Base-by-base conservation (phyloP, 1,140 invertebrate genomes). In the Penaeus vannamei region DNA sequence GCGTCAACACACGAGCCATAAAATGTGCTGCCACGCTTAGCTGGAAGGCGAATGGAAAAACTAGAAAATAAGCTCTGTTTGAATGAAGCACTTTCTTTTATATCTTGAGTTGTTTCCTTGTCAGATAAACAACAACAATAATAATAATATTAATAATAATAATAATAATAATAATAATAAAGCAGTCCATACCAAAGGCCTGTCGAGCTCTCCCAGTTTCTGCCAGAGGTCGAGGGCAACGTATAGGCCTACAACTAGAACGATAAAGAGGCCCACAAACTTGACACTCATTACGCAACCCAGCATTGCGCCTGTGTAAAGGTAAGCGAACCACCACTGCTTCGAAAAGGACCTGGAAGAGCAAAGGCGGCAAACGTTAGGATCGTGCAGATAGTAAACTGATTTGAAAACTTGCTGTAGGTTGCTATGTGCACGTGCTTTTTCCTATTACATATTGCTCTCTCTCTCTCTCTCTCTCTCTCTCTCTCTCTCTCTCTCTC, bases 231-330 rank as follows among this genome's bases (percentile, higher is more conserved):
- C 93, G n/a, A 83, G 72, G 26, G 92, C 91, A 42, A 93, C 94
- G 64, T 92, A 92, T 23, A 93, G 88, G 36, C 94, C 94, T 87
- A 93, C 93, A 69, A 93, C 91, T 61, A 93, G 77, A 32, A 94
- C 92, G 46, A 94, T 93, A 92, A 94, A 94, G 22, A 94, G 90
- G n/a, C 94, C 94, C 82, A 94, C 94, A 93, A 94, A 94, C 91
- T 94, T 94, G 8, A 94, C 93, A 83, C 94, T 94, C 91, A 94
- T 92, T 64, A 93, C 91, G 90, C 92, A 93, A n/a, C 93, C 92
- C 14, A 94, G 91, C 90, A 92, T 93, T 1, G 93, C 61, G 7
- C 94, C 94, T n/a, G 93, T 94, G 72, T 92, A 91, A 19, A 72
- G 64, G 69, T 93, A 85, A 92, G 93, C 93, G 46, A 93, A 92